phyloP scores from a whole-genome alignment of 2,888 invertebrate species.

The Entomobrya multifasciata region DNA sequence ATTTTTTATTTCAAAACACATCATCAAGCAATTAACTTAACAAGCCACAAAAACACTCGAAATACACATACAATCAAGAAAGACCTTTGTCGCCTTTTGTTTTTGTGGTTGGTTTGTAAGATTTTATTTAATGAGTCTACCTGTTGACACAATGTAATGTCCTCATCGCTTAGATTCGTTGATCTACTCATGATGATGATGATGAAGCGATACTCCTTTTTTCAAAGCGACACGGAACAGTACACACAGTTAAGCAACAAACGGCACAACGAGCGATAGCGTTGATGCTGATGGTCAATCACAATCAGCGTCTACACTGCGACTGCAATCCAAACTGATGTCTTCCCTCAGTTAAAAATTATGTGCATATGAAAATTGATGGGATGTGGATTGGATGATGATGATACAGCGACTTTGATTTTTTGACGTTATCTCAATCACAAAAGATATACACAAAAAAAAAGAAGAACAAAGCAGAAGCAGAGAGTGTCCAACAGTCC shows the following conservation, averaged over 20 bases:
- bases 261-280: too few species aligned
- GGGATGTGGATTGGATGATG: too few species aligned
- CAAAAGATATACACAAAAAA: too few species aligned
- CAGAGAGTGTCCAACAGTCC: too few species aligned
- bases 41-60: not conserved
- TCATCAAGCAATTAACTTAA: not conserved
- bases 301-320: conserved; percentile 14
- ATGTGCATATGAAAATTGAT: too few species aligned
- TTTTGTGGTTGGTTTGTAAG: too few species aligned
- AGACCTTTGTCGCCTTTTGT: not conserved
- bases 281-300: too few species aligned
- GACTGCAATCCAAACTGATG: conserved; percentile 33
- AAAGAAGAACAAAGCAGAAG: too few species aligned
- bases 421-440: too few species aligned
- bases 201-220: not conserved
- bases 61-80: too few species aligned
- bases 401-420: too few species aligned
- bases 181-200: not conserved
- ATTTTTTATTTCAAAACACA: not conserved
- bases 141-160: conserved; percentile 58
- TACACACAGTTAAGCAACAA: not conserved
- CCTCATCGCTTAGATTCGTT: conserved; percentile 57
- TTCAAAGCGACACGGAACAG: not conserved
- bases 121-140: conserved; percentile 19
- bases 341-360: conserved; percentile 23